Evolutionary conservation across 1,140 invertebrate species (phyloP).

Genomic region (Ceratitis capitata): DNA sequence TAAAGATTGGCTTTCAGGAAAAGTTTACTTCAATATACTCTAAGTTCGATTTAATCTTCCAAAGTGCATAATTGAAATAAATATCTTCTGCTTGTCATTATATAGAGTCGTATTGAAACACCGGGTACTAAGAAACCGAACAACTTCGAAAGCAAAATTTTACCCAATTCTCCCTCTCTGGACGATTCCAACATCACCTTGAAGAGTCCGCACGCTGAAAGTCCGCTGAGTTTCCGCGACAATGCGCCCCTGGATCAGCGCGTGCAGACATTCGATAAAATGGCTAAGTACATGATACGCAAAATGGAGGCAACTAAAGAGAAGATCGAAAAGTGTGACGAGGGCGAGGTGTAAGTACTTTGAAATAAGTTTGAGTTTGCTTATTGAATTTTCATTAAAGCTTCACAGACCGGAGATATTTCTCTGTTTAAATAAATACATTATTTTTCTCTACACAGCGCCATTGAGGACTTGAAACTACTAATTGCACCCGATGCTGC

Average conservation of each 20-base stretch:
- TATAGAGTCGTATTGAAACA: constrained; percentile 62
- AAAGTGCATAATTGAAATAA: background rate
- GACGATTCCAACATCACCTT: constrained; percentile 60
- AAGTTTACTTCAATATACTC: background rate
- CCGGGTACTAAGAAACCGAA: constrained; percentile 58
- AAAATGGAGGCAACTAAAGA: constrained; percentile 75
- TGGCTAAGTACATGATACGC: constrained; percentile 72
- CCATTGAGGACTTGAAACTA: constrained; percentile 58
- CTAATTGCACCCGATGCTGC: constrained; percentile 80
- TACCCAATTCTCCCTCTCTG: constrained; percentile 51
- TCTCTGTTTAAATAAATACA: too few relatives aligned
- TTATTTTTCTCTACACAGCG: constrained; percentile 39
- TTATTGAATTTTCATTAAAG: too few relatives aligned
- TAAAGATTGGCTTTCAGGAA: constrained; percentile 23
- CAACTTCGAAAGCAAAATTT: constrained; percentile 55
- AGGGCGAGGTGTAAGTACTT: constrained; percentile 68
- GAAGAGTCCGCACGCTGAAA: constrained; percentile 53
- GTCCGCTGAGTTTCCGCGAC: constrained; percentile 22
- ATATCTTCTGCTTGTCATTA: background rate
- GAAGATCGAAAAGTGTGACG: constrained; percentile 73
- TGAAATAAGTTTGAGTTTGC: too few relatives aligned
- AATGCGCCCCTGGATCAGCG: constrained; percentile 52
- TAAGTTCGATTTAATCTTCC: background rate
- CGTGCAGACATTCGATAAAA: constrained; percentile 69
- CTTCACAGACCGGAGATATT: too few relatives aligned